Evolutionary conservation across 2,888 invertebrate species (phyloP).

Genomic region (Drosophila koepferae): DNA sequence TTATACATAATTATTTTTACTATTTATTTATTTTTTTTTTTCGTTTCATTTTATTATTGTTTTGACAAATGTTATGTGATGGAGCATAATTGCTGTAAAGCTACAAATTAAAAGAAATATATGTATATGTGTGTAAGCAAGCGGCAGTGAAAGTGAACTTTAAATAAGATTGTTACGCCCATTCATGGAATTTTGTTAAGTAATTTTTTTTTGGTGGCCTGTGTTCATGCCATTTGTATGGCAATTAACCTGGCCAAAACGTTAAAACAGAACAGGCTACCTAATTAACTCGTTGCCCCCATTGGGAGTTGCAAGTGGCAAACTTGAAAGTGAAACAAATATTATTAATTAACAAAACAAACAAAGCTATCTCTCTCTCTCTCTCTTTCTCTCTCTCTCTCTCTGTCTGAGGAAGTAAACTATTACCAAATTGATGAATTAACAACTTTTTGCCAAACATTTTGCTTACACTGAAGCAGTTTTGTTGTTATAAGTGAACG

Average conservation of each 20-base stretch:
- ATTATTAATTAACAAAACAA: neutral
- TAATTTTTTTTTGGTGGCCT: slow-evolving; percentile 1
- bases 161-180: slow-evolving; percentile 32
- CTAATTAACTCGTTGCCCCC: slow-evolving; percentile 3
- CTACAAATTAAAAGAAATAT: slow-evolving; percentile 27
- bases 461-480: neutral
- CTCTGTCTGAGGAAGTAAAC: neutral
- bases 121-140: neutral
- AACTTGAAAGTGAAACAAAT: neutral
- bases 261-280: slow-evolving; percentile 33
- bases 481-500: neutral
- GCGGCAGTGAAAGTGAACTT: slow-evolving; percentile 60
- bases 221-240: slow-evolving; percentile 21
- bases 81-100: slow-evolving; percentile 50
- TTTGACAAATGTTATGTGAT: slow-evolving; percentile 31
- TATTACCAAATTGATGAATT: neutral
- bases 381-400: neutral
- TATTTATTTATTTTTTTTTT: slow-evolving; percentile 3
- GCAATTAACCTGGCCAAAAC: slow-evolving; percentile 19
- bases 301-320: slow-evolving; percentile 7
- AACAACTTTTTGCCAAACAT: neutral
- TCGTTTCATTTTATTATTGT: slow-evolving; percentile 35
- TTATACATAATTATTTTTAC: neutral
- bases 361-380: neutral
- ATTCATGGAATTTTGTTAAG: slow-evolving; percentile 40